phyloP scores from a whole-genome alignment of 2,888 invertebrate genomes.

The Stenodema calcarata region DNA sequence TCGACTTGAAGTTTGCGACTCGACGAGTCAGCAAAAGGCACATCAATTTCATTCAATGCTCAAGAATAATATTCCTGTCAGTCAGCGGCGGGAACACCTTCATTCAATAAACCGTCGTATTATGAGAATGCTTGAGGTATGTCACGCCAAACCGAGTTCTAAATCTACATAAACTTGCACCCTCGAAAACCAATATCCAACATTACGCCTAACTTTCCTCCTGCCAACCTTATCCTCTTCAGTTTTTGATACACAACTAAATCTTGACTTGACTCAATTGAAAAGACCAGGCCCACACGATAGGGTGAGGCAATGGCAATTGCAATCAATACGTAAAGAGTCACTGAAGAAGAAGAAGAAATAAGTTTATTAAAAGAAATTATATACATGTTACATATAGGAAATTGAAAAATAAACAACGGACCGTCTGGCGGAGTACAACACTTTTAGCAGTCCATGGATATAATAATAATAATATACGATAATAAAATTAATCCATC shows the following conservation, averaged over 20 bases:
- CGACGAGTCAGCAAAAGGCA: neutral
- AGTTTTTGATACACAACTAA: neutral
- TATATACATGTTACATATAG: too few relatives aligned
- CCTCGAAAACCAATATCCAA: neutral
- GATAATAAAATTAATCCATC: too few relatives aligned
- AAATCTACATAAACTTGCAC: neutral
- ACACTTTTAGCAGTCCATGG: too few relatives aligned
- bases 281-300: too few relatives aligned
- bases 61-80: slow-evolving; percentile 14
- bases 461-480: too few relatives aligned
- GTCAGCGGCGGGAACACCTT: neutral
- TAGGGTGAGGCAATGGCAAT: too few relatives aligned
- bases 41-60: slow-evolving; percentile 7
- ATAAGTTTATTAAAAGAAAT: too few relatives aligned
- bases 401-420: too few relatives aligned
- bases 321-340: too few relatives aligned
- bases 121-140: neutral
- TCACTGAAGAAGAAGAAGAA: too few relatives aligned
- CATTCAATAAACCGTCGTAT: neutral
- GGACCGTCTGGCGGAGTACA: too few relatives aligned
- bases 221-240: neutral
- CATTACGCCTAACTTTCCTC: neutral
- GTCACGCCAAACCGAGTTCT: neutral
- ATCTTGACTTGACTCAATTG: too few relatives aligned
- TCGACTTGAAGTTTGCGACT: neutral